Conservation (phyloP, 2,113 vertebrate species). For the Panthera uncia region DNA sequence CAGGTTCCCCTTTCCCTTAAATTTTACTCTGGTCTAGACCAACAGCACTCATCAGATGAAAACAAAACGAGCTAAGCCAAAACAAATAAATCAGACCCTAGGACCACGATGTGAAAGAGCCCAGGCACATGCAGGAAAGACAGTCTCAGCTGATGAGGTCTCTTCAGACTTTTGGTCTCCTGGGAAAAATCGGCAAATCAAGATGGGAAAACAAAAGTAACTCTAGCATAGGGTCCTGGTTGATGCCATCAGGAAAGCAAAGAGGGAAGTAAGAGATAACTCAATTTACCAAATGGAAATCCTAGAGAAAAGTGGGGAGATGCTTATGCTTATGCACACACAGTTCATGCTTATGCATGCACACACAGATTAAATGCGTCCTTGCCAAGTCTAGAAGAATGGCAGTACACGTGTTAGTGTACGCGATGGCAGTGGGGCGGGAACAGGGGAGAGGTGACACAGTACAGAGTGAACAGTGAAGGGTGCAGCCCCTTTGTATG, state of each 20-base stretch:
- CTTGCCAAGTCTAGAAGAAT: neutral
- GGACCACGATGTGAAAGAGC: neutral
- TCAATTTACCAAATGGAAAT: conserved; percentile 28
- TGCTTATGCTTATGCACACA: neutral
- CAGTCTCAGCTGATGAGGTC: neutral
- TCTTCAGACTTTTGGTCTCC: neutral
- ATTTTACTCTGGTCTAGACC: neutral
- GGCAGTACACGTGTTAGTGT: neutral
- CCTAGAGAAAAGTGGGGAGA: neutral
- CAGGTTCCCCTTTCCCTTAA: neutral
- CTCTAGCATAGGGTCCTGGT: neutral
- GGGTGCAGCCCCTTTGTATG: neutral
- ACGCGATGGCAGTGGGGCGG: fast-evolving
- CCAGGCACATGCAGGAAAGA: neutral
- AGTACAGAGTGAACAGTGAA: neutral
- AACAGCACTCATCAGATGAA: neutral
- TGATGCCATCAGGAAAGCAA: neutral
- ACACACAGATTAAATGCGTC: neutral
- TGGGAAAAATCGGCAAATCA: neutral
- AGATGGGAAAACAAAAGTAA: conserved; percentile 47
- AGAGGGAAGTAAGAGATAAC: neutral
- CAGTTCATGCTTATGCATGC: neutral
- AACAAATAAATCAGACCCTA: neutral
- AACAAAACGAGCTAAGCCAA: conserved; percentile 17
- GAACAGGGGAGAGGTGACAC: neutral